Conservation (phyloP, 2,888 invertebrate species). For the Argyresthia albistria region DNA sequence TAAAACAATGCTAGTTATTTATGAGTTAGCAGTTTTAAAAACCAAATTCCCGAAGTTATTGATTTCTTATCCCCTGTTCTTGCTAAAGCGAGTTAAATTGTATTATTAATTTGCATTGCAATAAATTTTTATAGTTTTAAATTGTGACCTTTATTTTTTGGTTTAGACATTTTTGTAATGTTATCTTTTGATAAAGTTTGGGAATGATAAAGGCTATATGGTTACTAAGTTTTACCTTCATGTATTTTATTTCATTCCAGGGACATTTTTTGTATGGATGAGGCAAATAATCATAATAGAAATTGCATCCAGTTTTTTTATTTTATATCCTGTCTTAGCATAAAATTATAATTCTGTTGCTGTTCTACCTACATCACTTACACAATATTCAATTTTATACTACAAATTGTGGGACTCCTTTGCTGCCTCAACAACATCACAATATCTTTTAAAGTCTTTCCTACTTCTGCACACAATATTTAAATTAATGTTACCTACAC, state of each 20-base stretch:
- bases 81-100: not conserved
- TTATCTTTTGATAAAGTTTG: conserved; percentile 2
- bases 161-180: conserved; percentile 1
- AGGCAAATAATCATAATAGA: conserved; percentile 24
- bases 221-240: conserved; percentile 9
- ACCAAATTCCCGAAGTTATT: too few species aligned
- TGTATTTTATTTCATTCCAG: conserved; percentile 29
- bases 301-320: conserved; percentile 12
- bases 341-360: too few species aligned
- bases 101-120: not conserved
- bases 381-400: conserved; percentile 1
- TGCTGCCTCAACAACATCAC: conserved; percentile 29
- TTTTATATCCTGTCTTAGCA: not conserved
- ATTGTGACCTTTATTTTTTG: not conserved
- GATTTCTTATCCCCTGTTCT: not conserved
- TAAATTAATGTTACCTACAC: conserved; percentile 58
- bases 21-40: too few species aligned
- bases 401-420: too few species aligned
- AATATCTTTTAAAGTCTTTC: conserved; percentile 66
- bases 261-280: conserved; percentile 21
- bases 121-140: not conserved
- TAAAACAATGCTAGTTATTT: conserved; percentile 24
- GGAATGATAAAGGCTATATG: conserved; percentile 7
- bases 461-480: conserved; percentile 70
- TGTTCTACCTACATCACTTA: not conserved